phyloP scores from a whole-genome alignment of 2,797 vertebrate species.

The Meriones psammophilus region DNA sequence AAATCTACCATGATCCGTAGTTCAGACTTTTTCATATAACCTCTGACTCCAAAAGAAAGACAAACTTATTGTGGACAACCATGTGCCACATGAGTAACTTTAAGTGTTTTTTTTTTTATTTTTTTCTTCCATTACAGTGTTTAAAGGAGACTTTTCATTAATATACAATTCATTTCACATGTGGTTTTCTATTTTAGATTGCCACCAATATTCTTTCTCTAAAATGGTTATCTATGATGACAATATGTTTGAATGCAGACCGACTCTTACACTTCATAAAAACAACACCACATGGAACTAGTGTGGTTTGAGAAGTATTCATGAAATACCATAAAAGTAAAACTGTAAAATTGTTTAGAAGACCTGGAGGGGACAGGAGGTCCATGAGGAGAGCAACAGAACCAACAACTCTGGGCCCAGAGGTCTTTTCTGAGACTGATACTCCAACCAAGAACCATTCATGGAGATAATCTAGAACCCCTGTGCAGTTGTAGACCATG shows the following conservation, averaged over 20 bases:
- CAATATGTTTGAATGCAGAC: neutral
- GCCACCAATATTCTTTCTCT: neutral
- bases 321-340: neutral
- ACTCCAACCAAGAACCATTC: no score
- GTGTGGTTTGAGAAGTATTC: neutral
- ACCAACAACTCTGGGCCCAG: no score
- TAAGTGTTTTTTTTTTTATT: no score
- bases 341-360: neutral
- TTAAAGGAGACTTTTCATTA: neutral
- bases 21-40: neutral
- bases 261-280: neutral
- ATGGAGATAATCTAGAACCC: no score
- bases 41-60: neutral
- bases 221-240: neutral
- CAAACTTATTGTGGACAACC: neutral
- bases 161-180: neutral
- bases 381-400: no score
- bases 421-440: no score
- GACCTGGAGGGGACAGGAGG: no score
- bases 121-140: neutral
- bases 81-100: neutral
- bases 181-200: neutral
- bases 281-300: neutral
- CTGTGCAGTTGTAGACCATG: no score
- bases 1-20: neutral